phyloP scores from a whole-genome alignment of 2,888 invertebrate genomes.

The Athrips mouffetella region DNA sequence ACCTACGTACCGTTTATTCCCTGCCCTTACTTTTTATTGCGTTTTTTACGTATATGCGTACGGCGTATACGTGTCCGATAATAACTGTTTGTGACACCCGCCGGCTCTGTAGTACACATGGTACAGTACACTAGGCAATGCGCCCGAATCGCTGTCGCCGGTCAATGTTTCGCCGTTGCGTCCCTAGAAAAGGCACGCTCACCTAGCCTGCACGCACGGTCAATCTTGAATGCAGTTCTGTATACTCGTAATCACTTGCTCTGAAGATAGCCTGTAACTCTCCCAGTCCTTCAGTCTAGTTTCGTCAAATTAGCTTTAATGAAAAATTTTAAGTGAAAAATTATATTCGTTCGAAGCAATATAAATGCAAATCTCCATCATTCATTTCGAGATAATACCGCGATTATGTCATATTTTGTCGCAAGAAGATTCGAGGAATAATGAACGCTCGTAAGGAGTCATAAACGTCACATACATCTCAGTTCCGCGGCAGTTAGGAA shows the following conservation, averaged over 20 bases:
- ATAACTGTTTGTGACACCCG: constrained; percentile 18
- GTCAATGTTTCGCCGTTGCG: background rate
- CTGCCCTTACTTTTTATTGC: constrained; percentile 16
- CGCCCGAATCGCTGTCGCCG: background rate
- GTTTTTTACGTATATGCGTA: constrained; percentile 23
- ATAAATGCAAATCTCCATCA: constrained; percentile 1
- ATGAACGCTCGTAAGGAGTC: constrained; percentile 9
- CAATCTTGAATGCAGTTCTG: background rate
- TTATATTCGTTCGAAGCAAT: background rate
- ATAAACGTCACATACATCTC: constrained; percentile 14
- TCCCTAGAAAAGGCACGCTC: background rate
- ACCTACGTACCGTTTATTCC: constrained; percentile 8
- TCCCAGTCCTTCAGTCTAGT: background rate
- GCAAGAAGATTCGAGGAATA: constrained; percentile 3
- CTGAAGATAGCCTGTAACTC: background rate
- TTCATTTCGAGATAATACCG: constrained; percentile 1
- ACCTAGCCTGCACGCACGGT: background rate
- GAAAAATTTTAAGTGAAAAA: background rate
- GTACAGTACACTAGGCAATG: constrained; percentile 11
- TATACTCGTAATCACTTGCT: background rate
- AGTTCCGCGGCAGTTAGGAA: background rate
- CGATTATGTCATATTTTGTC: constrained; percentile 8
- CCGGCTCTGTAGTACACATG: constrained; percentile 6
- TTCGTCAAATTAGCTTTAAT: background rate
- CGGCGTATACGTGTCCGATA: constrained; percentile 16